Percentiles rank a stretch among this genome's conserved stretches.
Evolutionary conservation across 2,113 vertebrate species (phyloP).

Genomic region (Odontesthes bonariensis): DNA sequence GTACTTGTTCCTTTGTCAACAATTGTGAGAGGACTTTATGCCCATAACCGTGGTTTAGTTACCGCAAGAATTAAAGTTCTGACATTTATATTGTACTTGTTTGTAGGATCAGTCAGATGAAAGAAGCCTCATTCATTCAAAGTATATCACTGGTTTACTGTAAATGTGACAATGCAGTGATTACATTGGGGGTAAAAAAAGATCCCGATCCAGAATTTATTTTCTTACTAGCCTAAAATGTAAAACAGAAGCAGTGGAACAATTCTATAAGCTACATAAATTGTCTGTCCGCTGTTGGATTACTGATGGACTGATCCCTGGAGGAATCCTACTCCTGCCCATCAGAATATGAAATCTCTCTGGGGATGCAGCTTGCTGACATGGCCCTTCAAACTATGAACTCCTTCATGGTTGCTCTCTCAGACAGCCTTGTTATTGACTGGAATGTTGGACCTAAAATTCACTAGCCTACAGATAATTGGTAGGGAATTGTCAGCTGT

Average conservation of each 20-base stretch:
- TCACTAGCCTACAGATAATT: conserved; percentile 19
- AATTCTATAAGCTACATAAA: conserved; percentile 7
- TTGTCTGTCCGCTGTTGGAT: conserved; percentile 11
- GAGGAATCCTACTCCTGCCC: conserved; percentile 23
- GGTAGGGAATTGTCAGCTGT: conserved; percentile 34
- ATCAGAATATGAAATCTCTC: conserved; percentile 44
- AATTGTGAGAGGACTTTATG: too few species aligned
- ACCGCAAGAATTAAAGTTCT: background rate
- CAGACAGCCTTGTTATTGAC: conserved; percentile 42
- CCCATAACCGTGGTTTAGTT: too few species aligned
- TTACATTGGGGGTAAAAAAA: background rate
- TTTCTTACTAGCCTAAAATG: background rate
- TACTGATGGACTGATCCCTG: conserved; percentile 9
- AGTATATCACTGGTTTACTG: background rate
- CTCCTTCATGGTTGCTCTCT: conserved; percentile 10
- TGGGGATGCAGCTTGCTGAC: conserved; percentile 30
- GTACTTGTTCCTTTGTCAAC: background rate
- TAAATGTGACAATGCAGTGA: too few species aligned
- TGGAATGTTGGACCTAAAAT: conserved; percentile 35
- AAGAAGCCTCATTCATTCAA: background rate
- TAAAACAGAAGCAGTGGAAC: background rate
- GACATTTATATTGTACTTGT: background rate
- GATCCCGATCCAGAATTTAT: background rate
- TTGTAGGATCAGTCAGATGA: background rate
- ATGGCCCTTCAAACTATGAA: conserved; percentile 21